Base-by-base conservation (phyloP, 2,888 invertebrate species). In the Stomorhina lunata region DNA sequence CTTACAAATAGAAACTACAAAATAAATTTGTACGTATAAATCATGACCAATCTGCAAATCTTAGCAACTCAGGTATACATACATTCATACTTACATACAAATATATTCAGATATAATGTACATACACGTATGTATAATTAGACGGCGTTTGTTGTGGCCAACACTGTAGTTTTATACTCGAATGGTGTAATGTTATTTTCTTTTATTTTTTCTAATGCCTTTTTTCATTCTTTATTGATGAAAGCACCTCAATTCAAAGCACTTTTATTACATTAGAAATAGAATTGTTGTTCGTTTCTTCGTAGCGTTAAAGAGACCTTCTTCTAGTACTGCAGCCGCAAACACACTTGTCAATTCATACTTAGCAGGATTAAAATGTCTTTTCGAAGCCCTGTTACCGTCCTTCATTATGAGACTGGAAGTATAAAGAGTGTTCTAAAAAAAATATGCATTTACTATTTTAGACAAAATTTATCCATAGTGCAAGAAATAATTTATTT, bases 241-340 rank as follows among this genome's bases (percentile, higher is more conserved):
- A 55, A 55, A 50, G 40, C 53, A 40, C 15, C 53, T 29, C 40
- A 29, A 53, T 73, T 43, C 10, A 27, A 45, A 66, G 20, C 48
- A 48, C 45, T 76, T 68, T 76, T 76, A 50, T 68, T 76, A 17
- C 57, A 68, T 68, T 76, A 76, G 45, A 37, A 76, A 57, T 34
- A 25, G 34, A 73, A 43, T 59, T 71, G 32, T 22, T 61, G 20
- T 50, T 43, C n/a, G 27, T 34, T n/a, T n/a, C n/a, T n/a, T 37
- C 15, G 66, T 12, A 50, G 20, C 32, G 15, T 20, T 32, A 6
- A 63, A 29, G 20, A 55, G 32, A 43, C 43, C 43, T 65, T 55
- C 32, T 34, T 55, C 15, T 37, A 20, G 20, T 15, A 15, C 37
- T 25, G 37, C 22, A 20, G 25, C 7, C 37, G 10, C 22, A 61